Evolutionary conservation across 1,140 invertebrate genomes (phyloP).

Genomic region (Drosophila ficusphila): DNA sequence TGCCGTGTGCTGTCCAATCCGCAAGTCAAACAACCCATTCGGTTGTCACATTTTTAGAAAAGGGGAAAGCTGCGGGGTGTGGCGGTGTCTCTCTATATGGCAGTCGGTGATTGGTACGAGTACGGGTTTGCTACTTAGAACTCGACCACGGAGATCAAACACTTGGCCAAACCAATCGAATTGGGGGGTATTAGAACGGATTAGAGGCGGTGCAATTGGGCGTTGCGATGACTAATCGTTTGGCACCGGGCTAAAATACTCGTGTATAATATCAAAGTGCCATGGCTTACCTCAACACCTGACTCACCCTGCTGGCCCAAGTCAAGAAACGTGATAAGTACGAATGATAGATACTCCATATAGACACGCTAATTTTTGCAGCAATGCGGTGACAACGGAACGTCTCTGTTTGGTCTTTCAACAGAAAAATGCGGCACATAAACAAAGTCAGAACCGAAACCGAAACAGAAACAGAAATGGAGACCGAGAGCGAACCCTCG

Average conservation of each 20-base stretch:
- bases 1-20: background rate
- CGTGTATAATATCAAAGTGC: slow-evolving; percentile 43
- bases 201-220: slow-evolving; percentile 36
- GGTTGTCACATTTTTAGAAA: slow-evolving; percentile 30
- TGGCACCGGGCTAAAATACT: slow-evolving; percentile 34
- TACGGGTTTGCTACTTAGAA: slow-evolving; percentile 49
- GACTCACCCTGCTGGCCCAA: slow-evolving; percentile 35
- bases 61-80: slow-evolving; percentile 3
- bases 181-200: slow-evolving; percentile 40
- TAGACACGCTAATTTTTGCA: slow-evolving; percentile 52
- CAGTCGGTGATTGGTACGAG: slow-evolving; percentile 53
- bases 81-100: slow-evolving; percentile 51
- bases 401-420: slow-evolving; percentile 58
- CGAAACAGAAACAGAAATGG: slow-evolving; percentile 17
- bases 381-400: slow-evolving; percentile 52
- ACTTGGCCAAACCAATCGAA: slow-evolving; percentile 17
- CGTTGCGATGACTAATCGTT: slow-evolving; percentile 67
- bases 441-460: slow-evolving; percentile 29
- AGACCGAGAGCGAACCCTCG: slow-evolving; percentile 8
- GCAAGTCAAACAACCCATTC: slow-evolving; percentile 18
- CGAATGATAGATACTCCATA: slow-evolving; percentile 38
- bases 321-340: slow-evolving; percentile 40
- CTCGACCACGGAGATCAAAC: slow-evolving; percentile 25
- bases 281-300: slow-evolving; percentile 43
- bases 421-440: slow-evolving; percentile 54